phyloP scores from a whole-genome alignment of 2,113 vertebrate genomes.

The Hylia prasina region DNA sequence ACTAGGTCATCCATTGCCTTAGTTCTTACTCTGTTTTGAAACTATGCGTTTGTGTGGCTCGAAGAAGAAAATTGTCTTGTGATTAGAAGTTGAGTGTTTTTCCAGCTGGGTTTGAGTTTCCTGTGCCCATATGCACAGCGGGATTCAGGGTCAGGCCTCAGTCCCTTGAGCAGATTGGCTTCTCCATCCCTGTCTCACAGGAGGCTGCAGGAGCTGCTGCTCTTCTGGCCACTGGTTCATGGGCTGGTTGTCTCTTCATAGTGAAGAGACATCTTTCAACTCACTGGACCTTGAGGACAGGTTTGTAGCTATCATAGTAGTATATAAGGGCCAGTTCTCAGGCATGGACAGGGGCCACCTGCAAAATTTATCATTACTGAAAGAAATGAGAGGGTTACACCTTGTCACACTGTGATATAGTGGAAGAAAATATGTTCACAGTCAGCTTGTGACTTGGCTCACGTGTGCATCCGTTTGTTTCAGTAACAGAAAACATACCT shows the following conservation, averaged over 20 bases:
- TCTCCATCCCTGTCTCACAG: neutral
- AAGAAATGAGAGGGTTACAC: neutral
- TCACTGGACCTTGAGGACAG: neutral
- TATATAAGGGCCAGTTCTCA: neutral
- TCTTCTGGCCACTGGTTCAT: neutral
- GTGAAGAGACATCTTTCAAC: neutral
- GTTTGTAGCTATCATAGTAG: neutral
- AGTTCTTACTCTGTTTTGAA: neutral
- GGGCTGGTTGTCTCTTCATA: neutral
- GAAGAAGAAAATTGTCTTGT: neutral
- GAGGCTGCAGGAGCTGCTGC: neutral
- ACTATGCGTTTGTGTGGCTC: neutral
- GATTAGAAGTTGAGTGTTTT: neutral
- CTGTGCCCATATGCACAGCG: fast-evolving
- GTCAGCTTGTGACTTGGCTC: neutral
- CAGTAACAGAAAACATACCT: neutral
- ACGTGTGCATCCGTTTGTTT: fast-evolving
- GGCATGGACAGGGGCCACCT: neutral
- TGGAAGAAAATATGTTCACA: neutral
- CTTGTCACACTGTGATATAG: neutral
- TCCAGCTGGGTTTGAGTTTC: neutral
- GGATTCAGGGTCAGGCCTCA: neutral
- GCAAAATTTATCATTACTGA: neutral
- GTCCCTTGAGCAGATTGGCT: neutral
- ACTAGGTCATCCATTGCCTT: neutral